Percentiles rank a stretch among this genome's conserved stretches.
Conservation (phyloP, 2,113 vertebrate genomes). For the Gavialis gangeticus region DNA sequence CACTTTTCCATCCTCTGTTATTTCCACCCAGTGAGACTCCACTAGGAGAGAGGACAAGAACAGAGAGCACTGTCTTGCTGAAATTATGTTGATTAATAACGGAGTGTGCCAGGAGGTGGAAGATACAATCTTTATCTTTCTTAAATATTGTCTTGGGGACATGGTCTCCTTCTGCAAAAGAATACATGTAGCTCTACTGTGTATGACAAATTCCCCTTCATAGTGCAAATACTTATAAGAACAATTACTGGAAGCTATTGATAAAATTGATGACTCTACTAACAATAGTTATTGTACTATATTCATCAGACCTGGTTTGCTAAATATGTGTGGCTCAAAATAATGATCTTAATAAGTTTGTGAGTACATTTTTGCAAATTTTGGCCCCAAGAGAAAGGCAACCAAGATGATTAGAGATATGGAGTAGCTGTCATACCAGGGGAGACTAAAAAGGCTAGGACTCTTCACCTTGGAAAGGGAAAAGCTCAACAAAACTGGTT, state of each 20-base stretch:
- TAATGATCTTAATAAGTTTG: neutral
- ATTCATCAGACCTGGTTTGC: neutral
- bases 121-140: conserved; percentile 9
- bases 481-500: neutral
- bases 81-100: conserved; percentile 21
- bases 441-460: no score
- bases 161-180: neutral
- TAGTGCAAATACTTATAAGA: neutral
- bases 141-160: conserved; percentile 27
- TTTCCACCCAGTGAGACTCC: neutral
- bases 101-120: neutral
- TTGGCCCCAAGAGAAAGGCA: no score
- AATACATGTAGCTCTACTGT: neutral
- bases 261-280: neutral
- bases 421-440: no score
- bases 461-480: neutral
- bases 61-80: conserved; percentile 9
- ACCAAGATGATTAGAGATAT: no score
- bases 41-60: neutral
- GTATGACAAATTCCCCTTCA: neutral
- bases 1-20: neutral
- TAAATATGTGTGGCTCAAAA: neutral
- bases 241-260: neutral
- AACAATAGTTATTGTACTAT: neutral
- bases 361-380: neutral